phyloP scores from a whole-genome alignment of 2,113 vertebrate species.

The Haemorhous mexicanus region DNA sequence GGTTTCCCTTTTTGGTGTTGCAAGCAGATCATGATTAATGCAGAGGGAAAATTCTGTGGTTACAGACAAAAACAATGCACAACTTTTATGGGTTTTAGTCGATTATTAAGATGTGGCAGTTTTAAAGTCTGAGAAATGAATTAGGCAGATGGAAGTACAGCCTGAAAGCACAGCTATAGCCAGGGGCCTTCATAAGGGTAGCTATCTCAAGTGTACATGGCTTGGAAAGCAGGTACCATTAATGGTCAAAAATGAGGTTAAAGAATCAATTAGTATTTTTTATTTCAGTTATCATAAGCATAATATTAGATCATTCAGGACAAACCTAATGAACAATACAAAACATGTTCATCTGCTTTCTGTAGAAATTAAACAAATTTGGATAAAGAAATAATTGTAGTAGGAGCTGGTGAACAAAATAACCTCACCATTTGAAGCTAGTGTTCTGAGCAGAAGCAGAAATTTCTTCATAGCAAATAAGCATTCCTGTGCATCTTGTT shows the following conservation, averaged over 20 bases:
- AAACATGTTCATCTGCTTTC: not conserved
- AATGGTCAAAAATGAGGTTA: not conserved
- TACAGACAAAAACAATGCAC: not conserved
- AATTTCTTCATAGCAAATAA: not conserved
- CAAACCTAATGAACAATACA: not conserved
- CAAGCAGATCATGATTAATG: not conserved
- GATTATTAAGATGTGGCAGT: not conserved
- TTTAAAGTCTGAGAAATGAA: not conserved
- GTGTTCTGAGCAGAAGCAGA: not conserved
- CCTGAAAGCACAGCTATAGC: not conserved
- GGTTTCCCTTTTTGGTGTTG: not conserved
- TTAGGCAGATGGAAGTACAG: not conserved
- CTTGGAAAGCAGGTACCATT: not conserved
- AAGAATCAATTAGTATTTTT: not conserved
- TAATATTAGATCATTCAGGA: not conserved
- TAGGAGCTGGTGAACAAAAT: not conserved
- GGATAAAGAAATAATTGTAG: not conserved
- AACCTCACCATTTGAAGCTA: not conserved
- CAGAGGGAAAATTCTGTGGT: not conserved
- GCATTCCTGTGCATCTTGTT: not conserved
- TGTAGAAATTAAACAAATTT: not conserved
- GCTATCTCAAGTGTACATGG: not conserved
- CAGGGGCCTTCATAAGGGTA: not conserved
- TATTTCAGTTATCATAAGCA: not conserved
- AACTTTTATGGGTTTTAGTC: not conserved